Percentiles rank a stretch among this genome's conserved stretches.
These are phyloP conservation scores for Turritopsis rubra DNA, from an alignment of 30 jellyfish, hydroid and myxozoan genomes.

Conservation along the genomic window DNA sequence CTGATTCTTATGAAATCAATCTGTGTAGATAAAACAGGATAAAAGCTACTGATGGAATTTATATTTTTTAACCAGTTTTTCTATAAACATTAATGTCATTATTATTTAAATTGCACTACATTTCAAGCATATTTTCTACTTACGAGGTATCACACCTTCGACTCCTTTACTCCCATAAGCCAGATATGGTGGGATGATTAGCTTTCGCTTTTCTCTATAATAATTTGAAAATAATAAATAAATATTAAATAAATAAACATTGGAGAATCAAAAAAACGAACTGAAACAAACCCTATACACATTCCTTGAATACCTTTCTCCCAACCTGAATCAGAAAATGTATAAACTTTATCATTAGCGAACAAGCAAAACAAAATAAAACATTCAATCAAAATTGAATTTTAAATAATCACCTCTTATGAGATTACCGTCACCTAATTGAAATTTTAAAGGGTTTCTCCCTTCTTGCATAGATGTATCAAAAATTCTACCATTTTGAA, in stretches of 20 bases:
- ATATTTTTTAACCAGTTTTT: too few species aligned
- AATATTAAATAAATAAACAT: too few species aligned
- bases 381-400: neutral
- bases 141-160: slow-evolving; percentile 75
- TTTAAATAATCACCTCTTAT: slow-evolving; percentile 45
- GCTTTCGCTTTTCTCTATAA: slow-evolving; percentile 71
- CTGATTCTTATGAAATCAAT: too few species aligned
- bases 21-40: too few species aligned
- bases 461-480: slow-evolving; percentile 76
- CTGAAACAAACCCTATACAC: slow-evolving; percentile 81
- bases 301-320: slow-evolving; percentile 87
- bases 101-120: too few species aligned
- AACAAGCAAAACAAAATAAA: neutral
- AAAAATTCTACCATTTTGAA: slow-evolving; percentile 65
- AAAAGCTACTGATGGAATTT: too few species aligned
- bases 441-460: slow-evolving; percentile 57
- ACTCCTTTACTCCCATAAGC: slow-evolving; percentile 75
- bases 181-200: slow-evolving; percentile 73
- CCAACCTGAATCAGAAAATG: slow-evolving; percentile 52
- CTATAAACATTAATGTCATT: too few species aligned
- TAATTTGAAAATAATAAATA: neutral
- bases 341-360: neutral
- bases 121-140: neutral
- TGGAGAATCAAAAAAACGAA: neutral
- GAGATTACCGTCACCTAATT: slow-evolving; percentile 64